Evolutionary conservation across 2,888 invertebrate species (phyloP).

Genomic region (Zygogramma bicolorata): DNA sequence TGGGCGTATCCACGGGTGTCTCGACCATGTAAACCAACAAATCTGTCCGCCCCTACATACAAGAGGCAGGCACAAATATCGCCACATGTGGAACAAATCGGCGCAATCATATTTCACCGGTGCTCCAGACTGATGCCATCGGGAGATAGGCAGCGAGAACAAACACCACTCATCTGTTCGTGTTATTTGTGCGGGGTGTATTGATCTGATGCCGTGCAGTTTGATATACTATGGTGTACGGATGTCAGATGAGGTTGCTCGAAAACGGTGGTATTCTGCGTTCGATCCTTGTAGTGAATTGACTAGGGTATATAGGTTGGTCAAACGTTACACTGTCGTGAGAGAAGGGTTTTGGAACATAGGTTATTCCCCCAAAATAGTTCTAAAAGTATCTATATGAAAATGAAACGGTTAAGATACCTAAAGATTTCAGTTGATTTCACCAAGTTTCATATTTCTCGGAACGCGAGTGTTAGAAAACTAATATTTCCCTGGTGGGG

Average conservation of each 20-base stretch:
- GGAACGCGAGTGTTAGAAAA: too few relatives aligned
- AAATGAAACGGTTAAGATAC: too few relatives aligned
- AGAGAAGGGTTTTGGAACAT: too few relatives aligned
- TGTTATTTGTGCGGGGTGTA: constrained; percentile 1
- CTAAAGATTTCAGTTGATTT: too few relatives aligned
- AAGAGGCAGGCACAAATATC: constrained; percentile 38
- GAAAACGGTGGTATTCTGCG: neutral
- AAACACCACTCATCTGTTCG: constrained; percentile 20
- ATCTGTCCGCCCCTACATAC: constrained; percentile 37
- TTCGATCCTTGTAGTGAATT: neutral
- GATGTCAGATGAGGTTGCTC: neutral
- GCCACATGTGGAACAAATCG: constrained; percentile 36
- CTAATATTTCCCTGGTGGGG: too few relatives aligned
- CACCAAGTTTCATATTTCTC: too few relatives aligned
- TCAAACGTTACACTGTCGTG: too few relatives aligned
- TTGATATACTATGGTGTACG: neutral
- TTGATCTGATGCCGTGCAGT: neutral
- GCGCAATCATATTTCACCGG: constrained; percentile 33
- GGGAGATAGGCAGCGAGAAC: constrained; percentile 20
- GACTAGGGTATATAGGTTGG: too few relatives aligned
- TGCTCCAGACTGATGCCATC: constrained; percentile 28
- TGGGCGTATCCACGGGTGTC: constrained; percentile 37
- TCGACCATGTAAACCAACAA: constrained; percentile 37
- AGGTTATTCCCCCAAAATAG: too few relatives aligned
- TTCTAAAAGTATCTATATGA: too few relatives aligned